Conservation (phyloP, 2,797 vertebrate species). For the Poecilia gillii region DNA sequence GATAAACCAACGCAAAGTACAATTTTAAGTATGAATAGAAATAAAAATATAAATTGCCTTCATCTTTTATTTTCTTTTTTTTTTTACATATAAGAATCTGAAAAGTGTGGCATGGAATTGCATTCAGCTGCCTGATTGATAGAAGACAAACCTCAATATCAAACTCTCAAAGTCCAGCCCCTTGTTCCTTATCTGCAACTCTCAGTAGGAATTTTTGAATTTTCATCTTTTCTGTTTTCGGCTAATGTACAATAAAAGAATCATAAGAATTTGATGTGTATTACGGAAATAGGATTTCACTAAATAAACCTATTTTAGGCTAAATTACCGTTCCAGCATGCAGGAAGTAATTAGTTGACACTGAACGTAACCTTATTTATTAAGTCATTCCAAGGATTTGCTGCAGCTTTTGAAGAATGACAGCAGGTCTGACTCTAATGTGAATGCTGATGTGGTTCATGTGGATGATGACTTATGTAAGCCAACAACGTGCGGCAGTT, state of each 20-base stretch:
- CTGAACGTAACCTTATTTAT: constrained; percentile 47
- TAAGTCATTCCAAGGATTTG: not conserved
- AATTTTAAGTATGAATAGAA: too few species aligned
- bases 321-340: constrained; percentile 48
- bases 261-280: constrained; percentile 42
- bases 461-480: constrained; percentile 69
- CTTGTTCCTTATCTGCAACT: not conserved
- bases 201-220: not conserved
- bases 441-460: constrained; percentile 60
- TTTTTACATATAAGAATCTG: not conserved
- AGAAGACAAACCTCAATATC: not conserved
- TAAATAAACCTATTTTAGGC: constrained; percentile 65
- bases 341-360: constrained; percentile 64
- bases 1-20: not conserved
- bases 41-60: not conserved
- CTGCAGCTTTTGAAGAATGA: constrained; percentile 32
- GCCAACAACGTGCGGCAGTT: constrained; percentile 44
- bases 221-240: constrained; percentile 38
- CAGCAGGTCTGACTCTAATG: constrained; percentile 45
- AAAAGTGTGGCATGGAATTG: not conserved
- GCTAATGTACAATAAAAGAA: constrained; percentile 42
- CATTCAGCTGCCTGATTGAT: not conserved
- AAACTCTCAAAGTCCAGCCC: not conserved
- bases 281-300: constrained; percentile 60
- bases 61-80: not conserved